These are phyloP conservation scores for Glossophaga mutica DNA, from an alignment of 2,797 vertebrate genomes.

Conservation along the genomic window DNA sequence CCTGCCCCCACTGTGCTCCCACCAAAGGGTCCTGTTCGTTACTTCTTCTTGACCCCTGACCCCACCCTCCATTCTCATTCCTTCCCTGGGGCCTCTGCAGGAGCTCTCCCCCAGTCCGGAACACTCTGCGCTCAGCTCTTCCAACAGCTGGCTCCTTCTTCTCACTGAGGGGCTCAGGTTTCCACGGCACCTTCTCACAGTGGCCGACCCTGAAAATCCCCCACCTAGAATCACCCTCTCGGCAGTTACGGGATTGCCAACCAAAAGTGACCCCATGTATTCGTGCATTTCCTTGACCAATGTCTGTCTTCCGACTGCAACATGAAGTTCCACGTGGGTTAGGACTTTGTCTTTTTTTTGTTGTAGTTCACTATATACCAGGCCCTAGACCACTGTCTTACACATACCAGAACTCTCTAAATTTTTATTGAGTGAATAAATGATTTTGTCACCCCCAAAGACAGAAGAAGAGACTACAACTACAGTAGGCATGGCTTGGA, in stretches of 20 bases:
- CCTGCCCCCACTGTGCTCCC: neutral
- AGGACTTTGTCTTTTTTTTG: neutral
- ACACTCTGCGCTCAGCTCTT: neutral
- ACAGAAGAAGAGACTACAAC: neutral
- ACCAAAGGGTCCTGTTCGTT: neutral
- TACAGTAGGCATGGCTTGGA: neutral
- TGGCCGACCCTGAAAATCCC: neutral
- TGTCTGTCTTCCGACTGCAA: neutral
- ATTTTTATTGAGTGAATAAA: neutral
- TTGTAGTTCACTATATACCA: neutral
- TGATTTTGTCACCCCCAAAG: neutral
- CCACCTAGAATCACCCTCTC: neutral
- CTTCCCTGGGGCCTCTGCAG: neutral
- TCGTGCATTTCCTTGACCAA: neutral
- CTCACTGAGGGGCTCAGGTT: neutral
- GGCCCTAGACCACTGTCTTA: neutral
- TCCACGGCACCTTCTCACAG: neutral
- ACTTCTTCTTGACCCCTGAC: neutral
- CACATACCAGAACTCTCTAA: neutral
- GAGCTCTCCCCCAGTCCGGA: neutral
- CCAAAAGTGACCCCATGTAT: neutral
- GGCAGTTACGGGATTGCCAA: neutral
- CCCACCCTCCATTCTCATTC: no score
- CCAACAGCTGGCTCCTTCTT: neutral
- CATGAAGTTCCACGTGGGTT: neutral